These are phyloP conservation scores for Aspidiotus rigidus DNA, from an alignment of 2,888 invertebrate genomes.

Conservation along the genomic window DNA sequence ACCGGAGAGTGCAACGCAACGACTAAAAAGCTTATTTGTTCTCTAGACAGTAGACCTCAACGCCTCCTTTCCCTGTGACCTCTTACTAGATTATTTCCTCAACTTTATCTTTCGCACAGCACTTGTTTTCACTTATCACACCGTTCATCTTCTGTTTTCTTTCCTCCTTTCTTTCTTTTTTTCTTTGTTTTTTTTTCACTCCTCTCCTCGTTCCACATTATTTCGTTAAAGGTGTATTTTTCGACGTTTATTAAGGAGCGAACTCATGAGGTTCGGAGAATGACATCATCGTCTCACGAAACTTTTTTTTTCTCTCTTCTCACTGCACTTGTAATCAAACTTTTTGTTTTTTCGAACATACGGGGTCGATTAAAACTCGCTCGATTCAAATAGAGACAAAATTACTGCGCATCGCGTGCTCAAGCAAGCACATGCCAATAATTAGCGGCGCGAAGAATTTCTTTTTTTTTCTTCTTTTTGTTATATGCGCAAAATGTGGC, in stretches of 20 bases:
- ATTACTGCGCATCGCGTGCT: too few relatives aligned
- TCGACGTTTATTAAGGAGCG: background rate
- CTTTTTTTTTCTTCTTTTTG: too few relatives aligned
- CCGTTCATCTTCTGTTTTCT: constrained; percentile 21
- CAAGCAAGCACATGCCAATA: too few relatives aligned
- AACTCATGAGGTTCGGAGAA: too few relatives aligned
- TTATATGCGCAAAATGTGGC: too few relatives aligned
- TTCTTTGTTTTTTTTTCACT: background rate
- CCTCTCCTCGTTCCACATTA: background rate
- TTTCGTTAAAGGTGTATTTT: background rate
- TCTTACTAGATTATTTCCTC: constrained; percentile 26
- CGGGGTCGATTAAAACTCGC: too few relatives aligned
- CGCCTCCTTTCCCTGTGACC: constrained; percentile 25
- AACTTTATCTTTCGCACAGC: constrained; percentile 18
- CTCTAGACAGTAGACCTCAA: constrained; percentile 25
- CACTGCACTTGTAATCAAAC: too few relatives aligned
- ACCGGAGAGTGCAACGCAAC: background rate
- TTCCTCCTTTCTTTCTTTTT: background rate
- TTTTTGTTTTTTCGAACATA: too few relatives aligned
- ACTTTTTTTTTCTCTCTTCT: too few relatives aligned
- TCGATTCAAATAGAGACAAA: too few relatives aligned
- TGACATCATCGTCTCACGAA: too few relatives aligned
- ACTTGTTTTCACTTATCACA: constrained; percentile 30
- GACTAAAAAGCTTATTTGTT: constrained; percentile 7
- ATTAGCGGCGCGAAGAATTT: too few relatives aligned